Evolutionary conservation across 2,797 vertebrate species (phyloP).

Genomic region (Sphenodon punctatus): DNA sequence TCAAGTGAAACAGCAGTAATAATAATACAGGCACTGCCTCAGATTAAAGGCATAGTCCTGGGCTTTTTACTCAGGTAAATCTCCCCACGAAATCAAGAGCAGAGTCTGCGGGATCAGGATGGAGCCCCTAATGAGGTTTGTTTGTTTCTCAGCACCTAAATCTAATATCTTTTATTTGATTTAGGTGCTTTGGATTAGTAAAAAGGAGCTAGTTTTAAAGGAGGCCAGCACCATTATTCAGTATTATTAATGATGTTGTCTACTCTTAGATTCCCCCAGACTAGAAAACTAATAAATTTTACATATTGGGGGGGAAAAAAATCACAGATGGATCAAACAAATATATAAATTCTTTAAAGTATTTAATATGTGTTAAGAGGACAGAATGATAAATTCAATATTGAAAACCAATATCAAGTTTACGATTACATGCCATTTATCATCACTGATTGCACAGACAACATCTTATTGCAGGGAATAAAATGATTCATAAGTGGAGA

Average conservation of each 20-base stretch:
- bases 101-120: not conserved
- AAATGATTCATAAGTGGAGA: conserved; percentile 73
- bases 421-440: conserved; percentile 81
- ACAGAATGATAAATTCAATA: conserved; percentile 84
- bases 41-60: conserved; percentile 4
- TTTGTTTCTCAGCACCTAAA: conserved; percentile 32
- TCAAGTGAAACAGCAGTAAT: not conserved
- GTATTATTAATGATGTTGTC: conserved; percentile 80
- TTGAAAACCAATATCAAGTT: conserved; percentile 84
- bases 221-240: conserved; percentile 73
- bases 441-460: conserved; percentile 74
- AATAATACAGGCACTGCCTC: not conserved
- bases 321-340: conserved; percentile 76
- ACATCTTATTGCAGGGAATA: conserved; percentile 60
- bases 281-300: conserved; percentile 81
- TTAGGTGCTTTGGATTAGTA: conserved; percentile 65
- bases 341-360: conserved; percentile 82
- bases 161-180: conserved; percentile 65
- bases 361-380: conserved; percentile 85
- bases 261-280: conserved; percentile 73
- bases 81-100: conserved; percentile 5
- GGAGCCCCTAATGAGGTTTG: conserved; percentile 13
- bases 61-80: not conserved
- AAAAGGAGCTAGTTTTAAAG: conserved; percentile 64
- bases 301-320: conserved; percentile 72